phyloP scores from a whole-genome alignment of 35 echinoderm and acorn worm genomes.

The Chiridota heheva region DNA sequence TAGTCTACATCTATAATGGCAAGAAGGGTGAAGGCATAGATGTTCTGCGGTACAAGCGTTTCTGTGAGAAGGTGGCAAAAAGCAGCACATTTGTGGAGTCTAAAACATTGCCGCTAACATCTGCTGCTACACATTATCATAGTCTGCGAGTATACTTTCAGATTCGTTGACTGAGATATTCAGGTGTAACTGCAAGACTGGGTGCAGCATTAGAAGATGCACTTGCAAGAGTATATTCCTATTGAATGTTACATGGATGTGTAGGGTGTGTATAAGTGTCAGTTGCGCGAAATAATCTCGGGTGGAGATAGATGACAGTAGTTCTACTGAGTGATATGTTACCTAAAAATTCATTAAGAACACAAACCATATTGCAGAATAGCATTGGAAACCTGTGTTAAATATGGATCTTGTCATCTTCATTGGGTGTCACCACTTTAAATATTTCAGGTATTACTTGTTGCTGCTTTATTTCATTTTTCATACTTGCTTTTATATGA shows the following conservation, averaged over 20 bases:
- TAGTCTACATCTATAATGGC: conserved; percentile 28
- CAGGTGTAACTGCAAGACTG: conserved; percentile 43
- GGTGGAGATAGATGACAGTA: conserved; percentile 1
- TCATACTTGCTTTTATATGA: background rate
- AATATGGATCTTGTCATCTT: background rate
- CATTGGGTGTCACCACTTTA: background rate
- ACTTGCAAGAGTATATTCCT: conserved; percentile 41
- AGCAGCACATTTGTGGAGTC: conserved; percentile 24
- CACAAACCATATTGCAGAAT: background rate
- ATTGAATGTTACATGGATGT: conserved; percentile 47
- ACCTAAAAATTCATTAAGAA: background rate
- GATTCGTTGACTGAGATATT: conserved; percentile 47
- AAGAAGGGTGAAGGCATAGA: conserved; percentile 34
- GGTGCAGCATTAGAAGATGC: conserved; percentile 44
- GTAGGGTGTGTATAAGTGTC: conserved; percentile 32
- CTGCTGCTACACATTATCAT: conserved; percentile 51
- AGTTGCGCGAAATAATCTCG: conserved; percentile 25
- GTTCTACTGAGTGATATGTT: background rate
- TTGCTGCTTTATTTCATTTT: background rate
- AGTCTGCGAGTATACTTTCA: conserved; percentile 53
- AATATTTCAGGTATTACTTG: background rate
- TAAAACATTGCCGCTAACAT: conserved; percentile 50
- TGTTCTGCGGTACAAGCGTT: conserved; percentile 19
- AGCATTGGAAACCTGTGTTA: background rate
- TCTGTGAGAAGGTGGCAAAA: conserved; percentile 47